These are phyloP conservation scores for Tetanocera ferruginea DNA, from an alignment of 2,888 invertebrate species.

Conservation along the genomic window DNA sequence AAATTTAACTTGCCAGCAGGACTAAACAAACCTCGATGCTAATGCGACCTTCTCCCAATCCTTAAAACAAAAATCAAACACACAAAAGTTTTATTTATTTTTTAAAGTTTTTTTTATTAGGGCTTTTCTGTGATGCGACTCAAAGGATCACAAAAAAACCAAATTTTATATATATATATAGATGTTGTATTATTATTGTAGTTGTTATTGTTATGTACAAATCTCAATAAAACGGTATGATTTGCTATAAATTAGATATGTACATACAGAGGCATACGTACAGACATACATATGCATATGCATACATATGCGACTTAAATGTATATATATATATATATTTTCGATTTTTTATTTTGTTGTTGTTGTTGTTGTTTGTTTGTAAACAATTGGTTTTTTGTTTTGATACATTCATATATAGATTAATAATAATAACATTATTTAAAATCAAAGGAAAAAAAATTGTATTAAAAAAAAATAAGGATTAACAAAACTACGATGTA, in stretches of 20 bases:
- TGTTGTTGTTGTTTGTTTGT: neutral
- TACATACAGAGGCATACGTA: neutral
- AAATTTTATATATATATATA: neutral
- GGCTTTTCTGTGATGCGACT: conserved; percentile 36
- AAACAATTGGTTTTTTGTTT: neutral
- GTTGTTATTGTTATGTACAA: conserved; percentile 39
- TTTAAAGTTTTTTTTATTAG: conserved; percentile 36
- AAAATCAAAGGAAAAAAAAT: neutral
- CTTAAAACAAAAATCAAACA: no score
- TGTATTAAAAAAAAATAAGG: conserved; percentile 13
- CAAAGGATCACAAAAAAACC: conserved; percentile 39
- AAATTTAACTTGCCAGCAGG: no score
- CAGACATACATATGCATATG: conserved; percentile 10
- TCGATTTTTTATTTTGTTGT: conserved; percentile 16
- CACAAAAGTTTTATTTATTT: neutral
- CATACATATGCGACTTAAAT: conserved; percentile 1
- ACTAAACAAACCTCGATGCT: neutral
- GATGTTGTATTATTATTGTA: conserved; percentile 24
- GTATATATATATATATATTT: conserved; percentile 5
- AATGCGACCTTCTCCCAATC: no score
- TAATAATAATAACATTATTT: neutral
- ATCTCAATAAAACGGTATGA: conserved; percentile 38
- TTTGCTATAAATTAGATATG: conserved; percentile 26
- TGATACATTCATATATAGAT: conserved; percentile 1
- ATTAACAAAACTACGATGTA: neutral